Percentiles rank a stretch among this genome's conserved stretches.
Conservation (phyloP, 2,113 vertebrate genomes). For the Propithecus coquereli region DNA sequence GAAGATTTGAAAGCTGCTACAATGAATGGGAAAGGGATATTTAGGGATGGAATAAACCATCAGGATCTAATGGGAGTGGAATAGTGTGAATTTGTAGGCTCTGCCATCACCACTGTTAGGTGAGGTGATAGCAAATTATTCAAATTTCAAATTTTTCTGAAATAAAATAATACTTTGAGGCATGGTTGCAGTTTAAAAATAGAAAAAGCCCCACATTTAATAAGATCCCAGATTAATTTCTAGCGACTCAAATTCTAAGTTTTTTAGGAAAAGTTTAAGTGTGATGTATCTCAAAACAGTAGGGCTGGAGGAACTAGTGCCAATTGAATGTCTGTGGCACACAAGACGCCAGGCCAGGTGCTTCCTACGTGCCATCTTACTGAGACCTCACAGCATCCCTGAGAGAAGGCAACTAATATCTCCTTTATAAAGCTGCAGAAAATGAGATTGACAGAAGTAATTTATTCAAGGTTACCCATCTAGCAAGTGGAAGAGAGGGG, state of each 20-base stretch:
- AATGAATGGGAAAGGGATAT: background rate
- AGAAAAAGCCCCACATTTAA: background rate
- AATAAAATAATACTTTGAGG: background rate
- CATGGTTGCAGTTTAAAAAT: background rate
- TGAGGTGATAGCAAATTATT: background rate
- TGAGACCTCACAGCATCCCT: background rate
- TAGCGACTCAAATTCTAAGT: background rate
- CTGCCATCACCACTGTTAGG: background rate
- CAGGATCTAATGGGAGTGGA: background rate
- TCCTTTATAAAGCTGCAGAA: background rate
- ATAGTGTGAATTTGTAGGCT: background rate
- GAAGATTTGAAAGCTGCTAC: background rate
- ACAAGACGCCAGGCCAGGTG: background rate
- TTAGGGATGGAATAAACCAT: background rate
- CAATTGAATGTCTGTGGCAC: background rate
- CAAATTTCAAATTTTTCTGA: constrained; percentile 9
- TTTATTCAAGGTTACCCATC: background rate
- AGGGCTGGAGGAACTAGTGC: background rate
- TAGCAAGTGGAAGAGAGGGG: background rate
- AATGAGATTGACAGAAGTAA: background rate
- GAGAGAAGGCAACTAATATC: background rate
- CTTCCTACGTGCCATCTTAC: background rate
- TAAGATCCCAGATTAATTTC: constrained; percentile 26
- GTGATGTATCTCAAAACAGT: background rate
- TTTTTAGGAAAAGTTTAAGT: background rate